Evolutionary conservation across 2,888 invertebrate species (phyloP).

Genomic region (Crossocerus cetratus): DNA sequence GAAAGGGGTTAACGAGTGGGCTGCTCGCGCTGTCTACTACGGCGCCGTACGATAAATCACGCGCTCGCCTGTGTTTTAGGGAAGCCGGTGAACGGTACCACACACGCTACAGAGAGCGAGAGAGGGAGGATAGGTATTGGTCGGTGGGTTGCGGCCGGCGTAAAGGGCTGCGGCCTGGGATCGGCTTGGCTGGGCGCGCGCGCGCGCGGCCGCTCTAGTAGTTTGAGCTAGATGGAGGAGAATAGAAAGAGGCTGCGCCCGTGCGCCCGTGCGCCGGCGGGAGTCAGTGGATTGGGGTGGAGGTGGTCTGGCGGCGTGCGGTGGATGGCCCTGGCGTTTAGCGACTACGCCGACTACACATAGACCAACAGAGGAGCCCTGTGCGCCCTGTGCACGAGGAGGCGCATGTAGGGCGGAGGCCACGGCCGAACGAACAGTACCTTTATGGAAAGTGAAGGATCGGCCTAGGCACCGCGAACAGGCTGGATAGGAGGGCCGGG

Average conservation of each 20-base stretch:
- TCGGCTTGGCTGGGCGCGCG: no score
- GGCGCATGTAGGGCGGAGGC: neutral
- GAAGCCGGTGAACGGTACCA: constrained; percentile 45
- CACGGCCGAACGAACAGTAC: constrained; percentile 46
- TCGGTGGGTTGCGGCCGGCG: constrained; percentile 32
- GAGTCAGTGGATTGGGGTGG: no score
- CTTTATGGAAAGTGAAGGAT: constrained; percentile 64
- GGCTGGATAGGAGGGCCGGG: constrained; percentile 7
- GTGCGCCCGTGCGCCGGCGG: constrained; percentile 45
- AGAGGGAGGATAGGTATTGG: constrained; percentile 50
- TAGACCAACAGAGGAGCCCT: constrained; percentile 24
- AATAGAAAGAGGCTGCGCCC: constrained; percentile 54
- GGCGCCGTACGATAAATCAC: constrained; percentile 48
- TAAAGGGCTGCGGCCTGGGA: no score
- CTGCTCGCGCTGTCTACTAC: constrained; percentile 40
- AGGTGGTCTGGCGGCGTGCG: no score
- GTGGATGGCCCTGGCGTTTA: constrained; percentile 60
- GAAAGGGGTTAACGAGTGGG: constrained; percentile 36
- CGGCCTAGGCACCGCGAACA: constrained; percentile 31
- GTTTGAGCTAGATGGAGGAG: constrained; percentile 53
- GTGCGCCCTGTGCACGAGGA: no score
- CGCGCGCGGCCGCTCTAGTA: constrained; percentile 24
- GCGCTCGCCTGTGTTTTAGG: constrained; percentile 43
- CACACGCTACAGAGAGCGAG: constrained; percentile 42
- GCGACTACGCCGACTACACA: constrained; percentile 47